phyloP scores from a whole-genome alignment of 2,113 vertebrate species.

The Plectropomus leopardus region DNA sequence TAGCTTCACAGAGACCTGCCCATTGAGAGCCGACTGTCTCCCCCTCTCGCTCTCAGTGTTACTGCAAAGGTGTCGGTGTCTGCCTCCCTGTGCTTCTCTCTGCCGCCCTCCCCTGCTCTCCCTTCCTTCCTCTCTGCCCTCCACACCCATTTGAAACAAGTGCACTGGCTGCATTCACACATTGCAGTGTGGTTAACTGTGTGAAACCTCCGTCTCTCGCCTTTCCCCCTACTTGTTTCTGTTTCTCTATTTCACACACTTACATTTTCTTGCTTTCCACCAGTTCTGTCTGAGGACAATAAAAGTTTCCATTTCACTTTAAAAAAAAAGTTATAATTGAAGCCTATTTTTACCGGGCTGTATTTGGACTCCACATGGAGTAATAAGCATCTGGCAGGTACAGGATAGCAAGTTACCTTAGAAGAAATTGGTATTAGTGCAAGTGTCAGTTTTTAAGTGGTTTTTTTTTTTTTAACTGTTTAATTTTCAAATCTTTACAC shows the following conservation, averaged over 20 bases:
- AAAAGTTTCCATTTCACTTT: neutral
- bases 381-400: no score
- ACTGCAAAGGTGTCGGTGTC: conserved; percentile 61
- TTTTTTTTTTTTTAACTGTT: no score
- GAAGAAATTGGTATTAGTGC: no score
- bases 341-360: neutral
- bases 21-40: conserved; percentile 21
- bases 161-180: conserved; percentile 21
- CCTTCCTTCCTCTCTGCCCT: conserved; percentile 29
- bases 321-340: neutral
- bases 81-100: conserved; percentile 26
- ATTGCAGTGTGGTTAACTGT: neutral
- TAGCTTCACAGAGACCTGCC: conserved; percentile 64
- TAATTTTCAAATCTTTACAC: no score
- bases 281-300: no score
- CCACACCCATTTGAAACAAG: conserved; percentile 61
- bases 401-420: no score
- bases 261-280: neutral
- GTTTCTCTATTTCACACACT: neutral
- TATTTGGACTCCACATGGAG: no score
- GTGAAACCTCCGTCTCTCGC: neutral
- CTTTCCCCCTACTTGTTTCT: no score
- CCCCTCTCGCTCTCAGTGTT: conserved; percentile 1
- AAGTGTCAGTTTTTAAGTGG: no score
- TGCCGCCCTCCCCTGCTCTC: conserved; percentile 32